Percentiles rank a stretch among this genome's conserved stretches.
These are phyloP conservation scores for Drosophila pegasa DNA, from an alignment of 2,888 invertebrate species.

Conservation along the genomic window DNA sequence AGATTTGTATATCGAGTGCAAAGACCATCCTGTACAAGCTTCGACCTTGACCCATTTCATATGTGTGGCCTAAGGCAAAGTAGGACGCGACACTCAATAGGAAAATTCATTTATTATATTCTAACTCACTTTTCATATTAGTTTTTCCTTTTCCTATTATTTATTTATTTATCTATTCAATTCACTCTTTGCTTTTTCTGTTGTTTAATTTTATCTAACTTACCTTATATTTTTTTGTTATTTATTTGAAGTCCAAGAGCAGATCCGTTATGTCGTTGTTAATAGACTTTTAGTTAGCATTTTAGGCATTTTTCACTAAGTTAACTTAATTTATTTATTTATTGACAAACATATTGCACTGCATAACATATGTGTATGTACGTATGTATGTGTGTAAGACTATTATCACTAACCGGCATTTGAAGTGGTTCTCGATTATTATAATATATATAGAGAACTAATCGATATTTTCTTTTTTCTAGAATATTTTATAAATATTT, in stretches of 20 bases:
- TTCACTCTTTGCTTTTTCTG: neutral
- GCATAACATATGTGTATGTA: constrained; percentile 12
- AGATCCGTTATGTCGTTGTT: constrained; percentile 24
- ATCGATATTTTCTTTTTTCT: constrained; percentile 36
- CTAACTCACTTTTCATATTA: neutral
- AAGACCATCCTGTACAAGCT: neutral
- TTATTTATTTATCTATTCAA: neutral
- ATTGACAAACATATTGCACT: constrained; percentile 43
- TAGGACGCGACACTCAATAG: neutral
- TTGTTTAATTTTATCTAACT: neutral
- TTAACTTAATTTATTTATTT: constrained; percentile 23
- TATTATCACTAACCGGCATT: constrained; percentile 61
- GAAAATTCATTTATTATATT: neutral
- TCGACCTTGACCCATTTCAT: constrained; percentile 32
- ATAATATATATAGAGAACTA: constrained; percentile 20
- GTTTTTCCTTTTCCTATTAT: neutral
- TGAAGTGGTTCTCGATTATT: constrained; percentile 32
- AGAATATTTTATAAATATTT: constrained; percentile 65
- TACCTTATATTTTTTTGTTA: constrained; percentile 23
- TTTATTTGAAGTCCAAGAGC: constrained; percentile 19
- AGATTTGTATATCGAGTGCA: too few species aligned
- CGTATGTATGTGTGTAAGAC: constrained; percentile 6
- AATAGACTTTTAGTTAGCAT: constrained; percentile 41
- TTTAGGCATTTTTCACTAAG: constrained; percentile 43
- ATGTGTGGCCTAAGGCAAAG: neutral